A percentile compares a stretch with the other conserved stretches of the same genome.
phyloP scores from a whole-genome alignment of 2,113 vertebrate genomes.

The Grus americana region DNA sequence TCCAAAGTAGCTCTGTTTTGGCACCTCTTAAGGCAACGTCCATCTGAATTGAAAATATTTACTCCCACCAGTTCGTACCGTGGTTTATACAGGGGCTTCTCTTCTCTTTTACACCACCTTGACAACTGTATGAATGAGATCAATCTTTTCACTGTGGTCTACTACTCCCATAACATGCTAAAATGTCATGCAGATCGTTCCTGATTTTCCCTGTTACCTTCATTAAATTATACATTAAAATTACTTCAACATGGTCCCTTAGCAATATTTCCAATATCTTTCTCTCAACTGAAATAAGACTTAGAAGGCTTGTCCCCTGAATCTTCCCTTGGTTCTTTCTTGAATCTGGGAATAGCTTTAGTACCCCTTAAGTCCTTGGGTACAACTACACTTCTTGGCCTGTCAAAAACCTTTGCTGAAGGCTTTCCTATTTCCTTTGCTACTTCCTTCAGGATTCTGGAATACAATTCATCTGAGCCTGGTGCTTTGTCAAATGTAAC shows the following conservation, averaged over 20 bases:
- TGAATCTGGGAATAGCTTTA: constrained; percentile 21
- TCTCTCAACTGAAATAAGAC: constrained; percentile 8
- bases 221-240: constrained; percentile 25
- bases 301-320: not conserved
- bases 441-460: constrained; percentile 57
- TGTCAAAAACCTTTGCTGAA: constrained; percentile 51
- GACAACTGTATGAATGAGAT: not conserved
- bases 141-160: not conserved
- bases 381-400: not conserved
- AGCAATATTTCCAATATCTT: constrained; percentile 44
- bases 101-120: not conserved
- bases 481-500: constrained; percentile 59
- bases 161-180: not conserved
- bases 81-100: not conserved
- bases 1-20: not conserved
- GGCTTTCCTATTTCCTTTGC: constrained; percentile 53
- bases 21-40: not conserved
- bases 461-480: constrained; percentile 56
- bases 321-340: constrained; percentile 19
- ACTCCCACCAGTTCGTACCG: not conserved
- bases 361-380: constrained; percentile 8
- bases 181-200: not conserved
- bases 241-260: not conserved
- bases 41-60: not conserved
- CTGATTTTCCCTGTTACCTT: not conserved